phyloP scores from a whole-genome alignment of 1,140 invertebrate genomes.

The Drosophila ironensis region DNA sequence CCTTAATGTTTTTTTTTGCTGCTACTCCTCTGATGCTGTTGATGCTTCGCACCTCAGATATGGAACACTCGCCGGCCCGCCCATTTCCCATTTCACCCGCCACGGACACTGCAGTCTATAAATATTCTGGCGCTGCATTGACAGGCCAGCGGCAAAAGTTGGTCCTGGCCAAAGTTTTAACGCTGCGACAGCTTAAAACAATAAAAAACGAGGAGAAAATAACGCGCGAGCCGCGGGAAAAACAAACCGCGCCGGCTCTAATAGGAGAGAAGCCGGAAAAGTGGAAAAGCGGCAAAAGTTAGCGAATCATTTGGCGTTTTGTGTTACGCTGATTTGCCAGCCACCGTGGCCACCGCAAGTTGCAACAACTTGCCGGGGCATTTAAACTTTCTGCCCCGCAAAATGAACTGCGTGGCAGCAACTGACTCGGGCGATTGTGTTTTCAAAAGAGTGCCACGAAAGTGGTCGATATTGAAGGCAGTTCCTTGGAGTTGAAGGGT shows the following conservation, averaged over 20 bases:
- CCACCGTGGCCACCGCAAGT: slow-evolving; percentile 22
- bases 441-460: not conserved
- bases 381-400: slow-evolving; percentile 18
- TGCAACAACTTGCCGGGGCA: slow-evolving; percentile 31
- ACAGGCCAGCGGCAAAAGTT: slow-evolving; percentile 45
- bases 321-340: slow-evolving; percentile 36
- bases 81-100: not conserved
- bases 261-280: not conserved
- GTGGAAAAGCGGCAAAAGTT: slow-evolving; percentile 17
- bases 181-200: slow-evolving; percentile 59
- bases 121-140: slow-evolving; percentile 63
- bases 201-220: slow-evolving; percentile 33
- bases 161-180: slow-evolving; percentile 40
- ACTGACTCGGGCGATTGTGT: not conserved
- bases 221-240: no score
- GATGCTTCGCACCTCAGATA: slow-evolving; percentile 14
- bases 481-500: not conserved
- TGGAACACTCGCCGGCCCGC: not conserved
- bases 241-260: not conserved
- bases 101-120: slow-evolving; percentile 66
- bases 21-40: slow-evolving; percentile 11
- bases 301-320: slow-evolving; percentile 45
- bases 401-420: slow-evolving; percentile 33
- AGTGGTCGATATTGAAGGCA: not conserved
- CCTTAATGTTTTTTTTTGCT: not conserved